A percentile compares a stretch with the other conserved stretches of the same genome.
These are phyloP conservation scores for Paracanthobrama guichenoti DNA, from an alignment of 2,113 vertebrate genomes.

Conservation along the genomic window DNA sequence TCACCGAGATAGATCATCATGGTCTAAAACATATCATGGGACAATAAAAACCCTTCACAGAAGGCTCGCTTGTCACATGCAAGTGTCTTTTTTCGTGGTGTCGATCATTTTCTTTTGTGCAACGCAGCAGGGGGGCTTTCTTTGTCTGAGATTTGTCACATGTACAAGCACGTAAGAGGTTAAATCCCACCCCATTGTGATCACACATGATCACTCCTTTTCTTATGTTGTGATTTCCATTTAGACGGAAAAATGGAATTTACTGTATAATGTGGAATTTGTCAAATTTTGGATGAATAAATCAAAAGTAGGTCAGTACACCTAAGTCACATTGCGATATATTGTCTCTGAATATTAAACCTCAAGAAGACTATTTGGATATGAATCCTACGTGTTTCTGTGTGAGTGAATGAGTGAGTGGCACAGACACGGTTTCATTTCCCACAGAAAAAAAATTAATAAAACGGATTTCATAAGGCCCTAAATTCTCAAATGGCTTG, in stretches of 20 bases:
- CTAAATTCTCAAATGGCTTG: no score
- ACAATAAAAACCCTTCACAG: slow-evolving; percentile 32
- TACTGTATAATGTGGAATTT: no score
- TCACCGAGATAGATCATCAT: background rate
- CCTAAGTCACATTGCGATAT: no score
- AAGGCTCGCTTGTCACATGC: slow-evolving; percentile 8
- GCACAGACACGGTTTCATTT: no score
- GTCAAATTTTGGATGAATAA: no score
- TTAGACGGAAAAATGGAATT: background rate
- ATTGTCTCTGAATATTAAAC: no score
- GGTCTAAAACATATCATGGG: slow-evolving; percentile 28
- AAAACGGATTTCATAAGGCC: no score
- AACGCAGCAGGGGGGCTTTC: slow-evolving; percentile 4
- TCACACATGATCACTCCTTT: slow-evolving; percentile 11
- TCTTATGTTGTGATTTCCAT: background rate
- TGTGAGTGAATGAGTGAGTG: no score
- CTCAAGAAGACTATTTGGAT: no score
- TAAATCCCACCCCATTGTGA: slow-evolving; percentile 22
- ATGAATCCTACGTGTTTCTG: no score
- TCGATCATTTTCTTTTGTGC: slow-evolving; percentile 16
- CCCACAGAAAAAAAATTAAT: no score
- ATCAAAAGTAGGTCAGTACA: no score
- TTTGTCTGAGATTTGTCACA: slow-evolving; percentile 39
- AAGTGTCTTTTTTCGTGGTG: slow-evolving; percentile 12
- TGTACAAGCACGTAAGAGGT: background rate